Conservation (phyloP, 2,113 vertebrate species). For the Plotosus lineatus region DNA sequence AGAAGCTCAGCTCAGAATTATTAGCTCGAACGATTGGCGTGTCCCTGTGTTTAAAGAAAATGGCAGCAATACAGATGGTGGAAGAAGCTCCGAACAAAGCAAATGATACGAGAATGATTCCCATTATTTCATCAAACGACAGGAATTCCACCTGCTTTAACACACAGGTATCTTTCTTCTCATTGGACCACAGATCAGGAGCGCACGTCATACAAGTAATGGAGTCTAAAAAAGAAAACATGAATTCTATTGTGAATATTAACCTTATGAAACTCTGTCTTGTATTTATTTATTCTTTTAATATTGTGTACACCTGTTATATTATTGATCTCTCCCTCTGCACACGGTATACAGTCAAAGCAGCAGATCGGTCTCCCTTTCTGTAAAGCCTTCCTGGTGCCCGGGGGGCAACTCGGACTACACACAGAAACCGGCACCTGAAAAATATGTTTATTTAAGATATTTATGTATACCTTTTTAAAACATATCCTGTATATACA, state of each 20-base stretch:
- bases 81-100: slow-evolving; percentile 46
- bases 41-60: slow-evolving; percentile 56
- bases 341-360: slow-evolving; percentile 64
- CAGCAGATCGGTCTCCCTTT: slow-evolving; percentile 64
- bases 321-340: slow-evolving; percentile 51
- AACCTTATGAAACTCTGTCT: not conserved
- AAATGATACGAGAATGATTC: slow-evolving; percentile 53
- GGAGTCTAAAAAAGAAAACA: slow-evolving; percentile 44
- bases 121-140: slow-evolving; percentile 48
- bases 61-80: slow-evolving; percentile 39
- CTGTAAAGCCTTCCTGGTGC: slow-evolving; percentile 69
- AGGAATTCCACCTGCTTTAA: slow-evolving; percentile 30
- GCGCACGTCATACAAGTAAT: slow-evolving; percentile 50
- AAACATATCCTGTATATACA: not conserved
- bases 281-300: too few relatives aligned
- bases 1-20: slow-evolving; percentile 60
- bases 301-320: slow-evolving; percentile 27
- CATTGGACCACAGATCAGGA: slow-evolving; percentile 54
- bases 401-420: slow-evolving; percentile 70
- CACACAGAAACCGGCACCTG: slow-evolving; percentile 73
- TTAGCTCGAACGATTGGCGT: slow-evolving; percentile 54
- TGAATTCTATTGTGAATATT: not conserved
- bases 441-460: not conserved
- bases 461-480: not conserved
- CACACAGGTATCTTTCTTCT: slow-evolving; percentile 48